Evolutionary conservation across 2,888 invertebrate genomes (phyloP), one percentile per base, ranked within the genome.

Genomic region (Dugesia japonica): DNA sequence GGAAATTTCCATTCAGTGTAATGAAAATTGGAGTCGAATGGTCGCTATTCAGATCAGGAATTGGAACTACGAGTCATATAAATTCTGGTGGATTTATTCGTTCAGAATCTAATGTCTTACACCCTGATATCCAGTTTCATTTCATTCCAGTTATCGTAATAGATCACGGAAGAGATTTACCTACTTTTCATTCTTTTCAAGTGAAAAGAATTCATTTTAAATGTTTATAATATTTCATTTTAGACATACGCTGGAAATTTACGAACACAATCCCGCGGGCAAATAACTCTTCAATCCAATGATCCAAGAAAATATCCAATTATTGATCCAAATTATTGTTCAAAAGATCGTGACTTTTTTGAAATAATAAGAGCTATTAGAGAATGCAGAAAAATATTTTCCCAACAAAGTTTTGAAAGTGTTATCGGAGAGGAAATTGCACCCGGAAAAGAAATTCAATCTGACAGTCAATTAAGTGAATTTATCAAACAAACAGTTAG

Each of bases 271-370:
- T 91, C 92, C 77, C 87, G 89, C 1, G 95, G 95, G 0, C 88
- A 88, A 80, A 87, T 95, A 0, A 90, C 89, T 80, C 85, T 95
- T 26, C 87, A 88, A 76, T 90, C 89, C 78, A 84, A 86, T 0
- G 91, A 93, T 85, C 91, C 92, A 0, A 85, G 88, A 27, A 89
- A 90, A 75, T 89, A 89, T 84, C 94, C 94, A 0, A 83, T 90
- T 28, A 92, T 97, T 83, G 89, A 95, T 84, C 91, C 95, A 0
- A 92, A 94, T 82, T 97, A 97, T 83, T 90, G 94, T 78, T 84
- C 88, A 42, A 84, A 87, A 0, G 82, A 85, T 0, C 83, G 86
- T 71, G 91, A 92, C 81, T 83, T 90, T 15, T 74, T 79, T 28
- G 84, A 84, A 38, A 80, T 83, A 80, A 77, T 82, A 28, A 79